Conservation (phyloP, 1,140 invertebrate genomes). For the Brachionus plicatilis region DNA sequence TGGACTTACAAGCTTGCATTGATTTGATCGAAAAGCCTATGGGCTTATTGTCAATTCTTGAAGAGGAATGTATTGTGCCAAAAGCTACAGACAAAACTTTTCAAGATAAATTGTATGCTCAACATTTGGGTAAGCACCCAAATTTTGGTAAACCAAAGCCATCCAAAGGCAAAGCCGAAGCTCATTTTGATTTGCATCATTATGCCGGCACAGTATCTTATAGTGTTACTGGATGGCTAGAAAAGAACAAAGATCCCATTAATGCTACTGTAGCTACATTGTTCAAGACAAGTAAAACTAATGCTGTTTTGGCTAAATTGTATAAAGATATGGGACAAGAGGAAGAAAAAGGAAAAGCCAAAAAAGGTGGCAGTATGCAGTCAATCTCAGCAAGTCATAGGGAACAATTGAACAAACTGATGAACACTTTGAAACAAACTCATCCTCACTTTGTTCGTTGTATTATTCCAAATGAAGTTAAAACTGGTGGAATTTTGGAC, state of each 20-base stretch:
- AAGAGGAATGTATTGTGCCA: constrained; percentile 99
- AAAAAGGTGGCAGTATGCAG: constrained; percentile 92
- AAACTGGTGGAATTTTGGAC: constrained; percentile 92
- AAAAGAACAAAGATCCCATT: constrained; percentile 99
- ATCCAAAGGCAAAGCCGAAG: constrained; percentile 85
- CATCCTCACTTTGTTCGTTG: constrained; percentile 99
- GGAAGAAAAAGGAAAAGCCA: constrained; percentile 63
- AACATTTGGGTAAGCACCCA: constrained; percentile 95
- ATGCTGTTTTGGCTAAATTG: constrained; percentile 4
- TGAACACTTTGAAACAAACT: constrained; percentile 88
- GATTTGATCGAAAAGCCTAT: constrained; percentile 99
- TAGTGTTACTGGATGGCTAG: constrained; percentile 85
- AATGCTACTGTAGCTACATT: constrained; percentile 82
- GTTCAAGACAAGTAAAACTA: constrained; percentile 8
- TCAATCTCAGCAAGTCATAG: constrained; percentile 81
- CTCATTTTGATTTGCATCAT: constrained; percentile 96
- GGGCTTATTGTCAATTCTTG: constrained; percentile 99
- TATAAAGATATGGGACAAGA: constrained; percentile 34
- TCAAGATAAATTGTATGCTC: constrained; percentile 90
- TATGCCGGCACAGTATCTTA: constrained; percentile 85
- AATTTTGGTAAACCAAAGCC: constrained; percentile 95
- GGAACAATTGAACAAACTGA: constrained; percentile 94
- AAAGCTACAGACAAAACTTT: constrained; percentile 98
- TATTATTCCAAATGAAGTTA: constrained; percentile 98
- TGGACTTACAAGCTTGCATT: constrained; percentile 96